Percentiles rank a stretch among this genome's conserved stretches.
Conservation (phyloP, 2,888 invertebrate genomes). For the Dyspetes luteomarginatus region DNA sequence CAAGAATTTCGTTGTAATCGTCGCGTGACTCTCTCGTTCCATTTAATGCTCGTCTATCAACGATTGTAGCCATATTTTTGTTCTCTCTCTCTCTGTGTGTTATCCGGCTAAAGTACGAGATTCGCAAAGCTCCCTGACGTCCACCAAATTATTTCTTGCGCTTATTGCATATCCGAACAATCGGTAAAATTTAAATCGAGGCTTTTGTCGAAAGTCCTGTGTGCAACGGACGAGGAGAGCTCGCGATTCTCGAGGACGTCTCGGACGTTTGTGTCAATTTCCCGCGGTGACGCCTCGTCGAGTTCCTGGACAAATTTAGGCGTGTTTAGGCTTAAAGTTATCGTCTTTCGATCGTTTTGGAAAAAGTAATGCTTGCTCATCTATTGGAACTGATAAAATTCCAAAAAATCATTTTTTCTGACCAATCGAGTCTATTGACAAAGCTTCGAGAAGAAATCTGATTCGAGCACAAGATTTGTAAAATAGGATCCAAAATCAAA, state of each 20-base stretch:
- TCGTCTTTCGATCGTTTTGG: background rate
- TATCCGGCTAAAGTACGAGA: slow-evolving; percentile 53
- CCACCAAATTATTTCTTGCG: background rate
- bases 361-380: background rate
- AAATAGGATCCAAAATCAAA: background rate
- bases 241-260: slow-evolving; percentile 9
- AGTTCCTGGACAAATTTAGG: slow-evolving; percentile 41
- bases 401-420: background rate
- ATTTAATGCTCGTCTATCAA: slow-evolving; percentile 60
- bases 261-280: slow-evolving; percentile 48
- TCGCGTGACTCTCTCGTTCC: slow-evolving; percentile 54
- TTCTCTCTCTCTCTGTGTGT: slow-evolving; percentile 63
- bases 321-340: background rate
- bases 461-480: background rate
- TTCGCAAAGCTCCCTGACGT: slow-evolving; percentile 19
- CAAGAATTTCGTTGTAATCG: slow-evolving; percentile 32
- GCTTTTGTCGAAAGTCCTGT: background rate
- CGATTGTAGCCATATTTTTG: slow-evolving; percentile 78
- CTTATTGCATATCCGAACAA: background rate
- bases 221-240: background rate
- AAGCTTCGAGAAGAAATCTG: background rate
- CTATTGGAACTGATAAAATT: background rate
- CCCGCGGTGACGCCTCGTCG: slow-evolving; percentile 47
- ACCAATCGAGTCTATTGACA: background rate
- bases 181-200: slow-evolving; percentile 43